Percentiles rank a stretch among this genome's conserved stretches.
Conservation (phyloP, 2,888 invertebrate species). For the Antheraea yamamai region DNA sequence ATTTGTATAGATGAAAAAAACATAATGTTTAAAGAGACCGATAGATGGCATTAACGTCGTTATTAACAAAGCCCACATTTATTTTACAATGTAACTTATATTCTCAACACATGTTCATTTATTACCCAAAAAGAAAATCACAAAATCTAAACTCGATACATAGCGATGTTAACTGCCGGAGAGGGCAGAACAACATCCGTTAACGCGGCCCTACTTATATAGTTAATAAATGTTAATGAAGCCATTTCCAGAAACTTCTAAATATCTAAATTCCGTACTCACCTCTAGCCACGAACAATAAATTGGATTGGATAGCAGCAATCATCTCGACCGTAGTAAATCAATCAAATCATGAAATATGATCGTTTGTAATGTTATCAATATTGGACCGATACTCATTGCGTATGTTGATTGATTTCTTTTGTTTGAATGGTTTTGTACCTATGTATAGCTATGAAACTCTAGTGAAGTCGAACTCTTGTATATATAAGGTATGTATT, state of each 20-base stretch:
- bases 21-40: not conserved
- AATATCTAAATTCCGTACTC: slow-evolving; percentile 37
- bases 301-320: slow-evolving; percentile 68
- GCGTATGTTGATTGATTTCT: slow-evolving; percentile 58
- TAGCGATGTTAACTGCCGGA: too few relatives aligned
- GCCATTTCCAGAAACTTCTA: slow-evolving; percentile 42
- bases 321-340: slow-evolving; percentile 61
- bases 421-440: slow-evolving; percentile 35
- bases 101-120: too few relatives aligned
- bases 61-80: too few relatives aligned
- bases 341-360: slow-evolving; percentile 73
- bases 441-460: slow-evolving; percentile 22
- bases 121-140: too few relatives aligned
- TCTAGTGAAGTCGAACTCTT: slow-evolving; percentile 22
- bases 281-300: slow-evolving; percentile 60
- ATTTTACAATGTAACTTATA: too few relatives aligned
- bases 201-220: too few relatives aligned
- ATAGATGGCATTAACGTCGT: too few relatives aligned
- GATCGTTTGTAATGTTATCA: slow-evolving; percentile 63
- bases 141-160: too few relatives aligned
- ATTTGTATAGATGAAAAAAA: not conserved
- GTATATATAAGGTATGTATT: not conserved
- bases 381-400: slow-evolving; percentile 42
- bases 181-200: too few relatives aligned
- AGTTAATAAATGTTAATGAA: not conserved